Percentiles rank a stretch among this genome's conserved stretches.
These are phyloP conservation scores for Phrixothrix hirtus DNA, from an alignment of 2,888 invertebrate species.

Conservation along the genomic window DNA sequence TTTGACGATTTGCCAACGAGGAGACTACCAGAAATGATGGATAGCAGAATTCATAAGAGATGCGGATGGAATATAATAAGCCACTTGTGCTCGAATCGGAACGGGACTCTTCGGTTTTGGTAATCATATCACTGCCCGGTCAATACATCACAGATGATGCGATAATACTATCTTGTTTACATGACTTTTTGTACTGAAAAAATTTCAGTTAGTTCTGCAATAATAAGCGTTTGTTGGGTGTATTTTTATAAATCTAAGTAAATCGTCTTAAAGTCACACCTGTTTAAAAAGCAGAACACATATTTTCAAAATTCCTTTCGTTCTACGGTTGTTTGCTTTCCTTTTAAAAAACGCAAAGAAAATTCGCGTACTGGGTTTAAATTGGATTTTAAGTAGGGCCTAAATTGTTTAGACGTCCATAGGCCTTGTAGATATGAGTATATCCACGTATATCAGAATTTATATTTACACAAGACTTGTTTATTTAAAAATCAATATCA, in stretches of 20 bases:
- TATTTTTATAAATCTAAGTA: slow-evolving; percentile 8
- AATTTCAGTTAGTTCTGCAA: slow-evolving; percentile 1
- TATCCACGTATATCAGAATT: too few relatives aligned
- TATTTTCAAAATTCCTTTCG: background rate
- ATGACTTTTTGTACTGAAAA: slow-evolving; percentile 16
- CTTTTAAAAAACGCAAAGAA: too few relatives aligned
- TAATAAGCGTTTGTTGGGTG: slow-evolving; percentile 8
- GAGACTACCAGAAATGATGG: slow-evolving; percentile 49
- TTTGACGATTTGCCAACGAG: slow-evolving; percentile 52
- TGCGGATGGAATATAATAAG: slow-evolving; percentile 51
- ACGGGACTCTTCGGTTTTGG: slow-evolving; percentile 28
- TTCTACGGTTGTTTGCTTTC: too few relatives aligned
- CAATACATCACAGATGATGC: slow-evolving; percentile 39
- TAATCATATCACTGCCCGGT: slow-evolving; percentile 37
- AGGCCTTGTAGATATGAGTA: too few relatives aligned
- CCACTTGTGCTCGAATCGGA: slow-evolving; percentile 43
- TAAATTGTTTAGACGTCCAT: too few relatives aligned
- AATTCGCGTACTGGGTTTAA: too few relatives aligned
- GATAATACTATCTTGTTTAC: slow-evolving; percentile 26
- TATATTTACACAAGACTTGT: too few relatives aligned
- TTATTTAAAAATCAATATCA: too few relatives aligned
- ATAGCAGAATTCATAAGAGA: slow-evolving; percentile 50
- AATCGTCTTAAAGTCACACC: slow-evolving; percentile 9
- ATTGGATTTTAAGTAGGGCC: too few relatives aligned
- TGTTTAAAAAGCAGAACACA: background rate